Percentiles rank a stretch among this genome's conserved stretches.
Evolutionary conservation across 2,797 vertebrate species (phyloP).

Genomic region (Microcaecilia unicolor): DNA sequence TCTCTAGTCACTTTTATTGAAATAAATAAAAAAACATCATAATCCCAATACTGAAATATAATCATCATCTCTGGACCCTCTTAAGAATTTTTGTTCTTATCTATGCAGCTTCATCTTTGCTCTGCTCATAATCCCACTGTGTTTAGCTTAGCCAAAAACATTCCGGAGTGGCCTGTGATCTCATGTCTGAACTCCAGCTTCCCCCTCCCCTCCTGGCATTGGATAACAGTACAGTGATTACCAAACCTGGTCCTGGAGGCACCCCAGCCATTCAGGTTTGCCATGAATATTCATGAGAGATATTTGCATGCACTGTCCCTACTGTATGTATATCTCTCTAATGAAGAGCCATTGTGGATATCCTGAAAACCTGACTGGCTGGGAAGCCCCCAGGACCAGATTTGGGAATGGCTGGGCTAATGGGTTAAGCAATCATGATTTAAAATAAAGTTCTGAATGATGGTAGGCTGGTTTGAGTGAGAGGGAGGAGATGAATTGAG

Average conservation of each 20-base stretch:
- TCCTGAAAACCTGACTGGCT: too few relatives aligned
- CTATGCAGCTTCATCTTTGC: constrained; percentile 58
- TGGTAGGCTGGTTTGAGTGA: neutral
- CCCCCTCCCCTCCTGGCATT: too few relatives aligned
- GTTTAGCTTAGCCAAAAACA: constrained; percentile 50
- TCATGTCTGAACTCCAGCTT: constrained; percentile 27
- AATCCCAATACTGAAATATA: constrained; percentile 70
- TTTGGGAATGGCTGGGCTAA: too few relatives aligned
- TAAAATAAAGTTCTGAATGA: neutral
- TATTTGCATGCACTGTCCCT: too few relatives aligned
- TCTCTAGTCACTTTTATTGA: constrained; percentile 71
- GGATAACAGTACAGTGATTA: too few relatives aligned
- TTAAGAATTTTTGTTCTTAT: constrained; percentile 49
- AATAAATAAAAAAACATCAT: constrained; percentile 71
- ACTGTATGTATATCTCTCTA: too few relatives aligned
- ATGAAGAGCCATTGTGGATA: too few relatives aligned
- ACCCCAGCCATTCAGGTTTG: too few relatives aligned
- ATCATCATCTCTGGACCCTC: constrained; percentile 66
- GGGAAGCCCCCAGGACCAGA: too few relatives aligned
- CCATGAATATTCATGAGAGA: too few relatives aligned
- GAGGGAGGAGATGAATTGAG: too few relatives aligned
- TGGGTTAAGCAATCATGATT: constrained; percentile 18
- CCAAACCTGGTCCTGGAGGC: too few relatives aligned
- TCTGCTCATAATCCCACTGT: constrained; percentile 64
- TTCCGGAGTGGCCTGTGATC: constrained; percentile 28